Percentiles rank a stretch among this genome's conserved stretches.
Conservation (phyloP, 2,888 invertebrate genomes). For the Margaritifera margaritifera region DNA sequence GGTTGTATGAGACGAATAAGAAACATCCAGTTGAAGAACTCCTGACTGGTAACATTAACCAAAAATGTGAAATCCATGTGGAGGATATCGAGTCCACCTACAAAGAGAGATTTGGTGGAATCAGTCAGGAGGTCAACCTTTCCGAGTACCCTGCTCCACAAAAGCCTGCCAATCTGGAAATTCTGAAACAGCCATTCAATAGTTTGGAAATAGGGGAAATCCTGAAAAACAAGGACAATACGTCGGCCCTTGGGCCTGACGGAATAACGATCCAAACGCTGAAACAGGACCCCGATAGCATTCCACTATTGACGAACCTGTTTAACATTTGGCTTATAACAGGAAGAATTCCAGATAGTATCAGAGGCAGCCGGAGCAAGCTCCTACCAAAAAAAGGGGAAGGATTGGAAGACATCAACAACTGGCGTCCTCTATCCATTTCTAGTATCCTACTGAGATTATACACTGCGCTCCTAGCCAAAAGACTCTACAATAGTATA, state of each 20-base stretch:
- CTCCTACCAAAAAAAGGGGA: slow-evolving; percentile 18
- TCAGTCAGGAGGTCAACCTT: slow-evolving; percentile 11
- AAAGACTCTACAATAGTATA: no score
- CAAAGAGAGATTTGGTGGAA: no score
- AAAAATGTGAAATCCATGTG: no score
- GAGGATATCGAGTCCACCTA: no score
- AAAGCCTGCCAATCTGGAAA: slow-evolving; percentile 7
- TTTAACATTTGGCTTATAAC: slow-evolving; percentile 16
- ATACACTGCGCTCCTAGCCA: no score
- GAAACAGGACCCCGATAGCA: slow-evolving; percentile 7
- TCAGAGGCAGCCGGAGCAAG: slow-evolving; percentile 17
- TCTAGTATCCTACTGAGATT: no score
- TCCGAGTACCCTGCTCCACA: slow-evolving; percentile 5
- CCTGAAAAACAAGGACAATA: slow-evolving; percentile 9
- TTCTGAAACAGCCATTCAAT: slow-evolving; percentile 5
- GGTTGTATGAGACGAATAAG: no score
- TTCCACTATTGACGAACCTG: slow-evolving; percentile 11
- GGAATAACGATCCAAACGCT: slow-evolving; percentile 7
- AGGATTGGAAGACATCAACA: no score
- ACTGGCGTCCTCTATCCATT: no score
- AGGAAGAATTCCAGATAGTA: slow-evolving; percentile 7
- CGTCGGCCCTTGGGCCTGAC: slow-evolving; percentile 16
- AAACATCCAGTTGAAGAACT: slow-evolving; percentile 2
- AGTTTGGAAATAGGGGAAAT: slow-evolving; percentile 1
- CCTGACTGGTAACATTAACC: no score